Conservation (phyloP, 2,113 vertebrate genomes). For the Manacus vitellinus region DNA sequence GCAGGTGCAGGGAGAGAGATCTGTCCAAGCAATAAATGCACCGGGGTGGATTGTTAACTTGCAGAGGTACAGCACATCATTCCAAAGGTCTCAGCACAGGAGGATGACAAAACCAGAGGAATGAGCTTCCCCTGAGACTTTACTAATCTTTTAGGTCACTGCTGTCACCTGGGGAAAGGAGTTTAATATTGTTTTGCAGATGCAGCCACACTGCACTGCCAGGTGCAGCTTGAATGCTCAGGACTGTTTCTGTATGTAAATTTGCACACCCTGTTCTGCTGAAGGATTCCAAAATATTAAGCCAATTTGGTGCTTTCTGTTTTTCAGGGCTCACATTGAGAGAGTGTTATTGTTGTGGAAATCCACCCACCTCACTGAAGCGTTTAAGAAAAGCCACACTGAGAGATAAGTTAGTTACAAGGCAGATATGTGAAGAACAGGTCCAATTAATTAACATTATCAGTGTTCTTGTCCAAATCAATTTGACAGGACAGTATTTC, state of each 20-base stretch:
- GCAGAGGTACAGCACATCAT: slow-evolving; percentile 69
- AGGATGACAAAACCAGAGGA: not conserved
- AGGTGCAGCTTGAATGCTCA: not conserved
- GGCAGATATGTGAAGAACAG: not conserved
- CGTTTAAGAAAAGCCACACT: not conserved
- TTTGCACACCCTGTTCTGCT: not conserved
- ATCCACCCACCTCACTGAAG: not conserved
- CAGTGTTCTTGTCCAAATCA: not conserved
- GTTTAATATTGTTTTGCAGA: not conserved
- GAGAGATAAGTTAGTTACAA: not conserved
- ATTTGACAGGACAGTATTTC: slow-evolving; percentile 38
- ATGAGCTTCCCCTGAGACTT: not conserved
- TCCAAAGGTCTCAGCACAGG: not conserved
- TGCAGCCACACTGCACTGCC: not conserved
- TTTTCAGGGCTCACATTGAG: not conserved
- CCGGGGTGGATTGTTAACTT: slow-evolving; percentile 76
- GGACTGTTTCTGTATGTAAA: not conserved
- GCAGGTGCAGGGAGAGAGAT: slow-evolving; percentile 4
- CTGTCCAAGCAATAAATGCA: slow-evolving; percentile 65
- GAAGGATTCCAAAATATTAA: not conserved
- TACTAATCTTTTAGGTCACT: not conserved
- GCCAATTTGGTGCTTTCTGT: not conserved
- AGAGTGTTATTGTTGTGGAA: not conserved
- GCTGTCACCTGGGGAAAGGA: not conserved
- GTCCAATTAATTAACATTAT: not conserved